These are phyloP conservation scores for Buphagus erythrorhynchus DNA, from an alignment of 2,797 vertebrate genomes.

Conservation along the genomic window DNA sequence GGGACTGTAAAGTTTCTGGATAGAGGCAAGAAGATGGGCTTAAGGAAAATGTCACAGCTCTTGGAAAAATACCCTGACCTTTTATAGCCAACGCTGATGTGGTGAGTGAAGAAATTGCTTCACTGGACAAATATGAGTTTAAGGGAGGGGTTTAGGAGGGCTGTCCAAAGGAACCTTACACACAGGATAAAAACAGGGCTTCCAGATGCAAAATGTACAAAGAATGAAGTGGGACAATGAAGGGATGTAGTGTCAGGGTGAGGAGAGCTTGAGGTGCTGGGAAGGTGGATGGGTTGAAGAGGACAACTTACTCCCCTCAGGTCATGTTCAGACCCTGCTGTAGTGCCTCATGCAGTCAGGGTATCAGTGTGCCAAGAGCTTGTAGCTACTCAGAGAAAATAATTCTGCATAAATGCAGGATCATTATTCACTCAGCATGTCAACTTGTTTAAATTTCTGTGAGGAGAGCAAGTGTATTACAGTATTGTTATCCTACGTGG, in stretches of 20 bases:
- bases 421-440: conserved; percentile 44
- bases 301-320: background rate
- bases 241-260: background rate
- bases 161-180: background rate
- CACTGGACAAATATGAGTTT: conserved; percentile 10
- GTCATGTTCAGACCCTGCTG: background rate
- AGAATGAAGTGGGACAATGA: background rate
- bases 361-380: background rate
- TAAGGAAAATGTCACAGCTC: conserved; percentile 12
- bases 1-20: background rate
- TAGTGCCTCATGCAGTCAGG: background rate
- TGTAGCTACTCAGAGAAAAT: background rate
- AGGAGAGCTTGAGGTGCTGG: background rate
- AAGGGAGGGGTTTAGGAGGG: background rate
- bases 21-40: background rate
- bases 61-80: background rate
- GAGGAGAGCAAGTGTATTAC: conserved; percentile 14
- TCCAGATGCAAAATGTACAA: background rate
- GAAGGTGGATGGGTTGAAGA: background rate
- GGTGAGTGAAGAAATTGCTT: background rate
- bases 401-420: conserved; percentile 3
- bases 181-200: background rate
- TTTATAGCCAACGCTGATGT: background rate
- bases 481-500: conserved; percentile 23
- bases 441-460: conserved; percentile 7